Evolutionary conservation across 2,113 vertebrate species (phyloP), one percentile per base, ranked within the genome.

Genomic region (Athene cunicularia): DNA sequence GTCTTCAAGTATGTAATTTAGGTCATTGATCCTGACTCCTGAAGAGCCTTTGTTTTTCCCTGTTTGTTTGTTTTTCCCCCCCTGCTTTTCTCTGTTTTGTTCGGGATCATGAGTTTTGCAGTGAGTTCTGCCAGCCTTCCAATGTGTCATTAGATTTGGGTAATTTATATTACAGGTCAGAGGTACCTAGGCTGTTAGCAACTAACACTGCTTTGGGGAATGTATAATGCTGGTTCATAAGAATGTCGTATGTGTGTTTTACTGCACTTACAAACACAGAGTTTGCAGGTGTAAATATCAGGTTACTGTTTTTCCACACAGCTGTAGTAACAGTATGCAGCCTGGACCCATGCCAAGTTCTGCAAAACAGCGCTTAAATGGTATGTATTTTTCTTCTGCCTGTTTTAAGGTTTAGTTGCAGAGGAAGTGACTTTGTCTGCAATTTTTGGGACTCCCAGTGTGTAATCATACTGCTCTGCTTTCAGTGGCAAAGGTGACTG

Each of bases 191-290:
- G 30, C 80, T 85, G 23, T 86, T 67, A 60, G n/a, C 41, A 77
- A 37, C 35, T 67, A 35, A 19, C 8, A 16, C 8, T 0, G 52
- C 85, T 83, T 77, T 12, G 43, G 19, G 19, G 64, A 63, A 58
- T 0, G 1, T n/a, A 2, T 9, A 62, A 22, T 15, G 8, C 8
- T 30, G 2, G 1, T 52, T 73, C 50, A 14, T 14, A 4, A 72
- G 27, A 80, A 41, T 41, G 56, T 89, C 6, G 14, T 63, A 7
- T n/a, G 22, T 43, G 22, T 91, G 68, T 81, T 85, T 47, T 43
- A 16, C 62, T 2, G 1, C 1, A 10, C 64, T 87, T 86, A 37
- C 30, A 62, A 43, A 63, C 37, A 52, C 28, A 1, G 76, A 87
- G 41, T 64, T 72, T 4, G 1, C 93, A 96, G 82, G 88, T 95